Evolutionary conservation across 1,140 invertebrate genomes (phyloP).

Genomic region (Camponotus pennsylvanicus): DNA sequence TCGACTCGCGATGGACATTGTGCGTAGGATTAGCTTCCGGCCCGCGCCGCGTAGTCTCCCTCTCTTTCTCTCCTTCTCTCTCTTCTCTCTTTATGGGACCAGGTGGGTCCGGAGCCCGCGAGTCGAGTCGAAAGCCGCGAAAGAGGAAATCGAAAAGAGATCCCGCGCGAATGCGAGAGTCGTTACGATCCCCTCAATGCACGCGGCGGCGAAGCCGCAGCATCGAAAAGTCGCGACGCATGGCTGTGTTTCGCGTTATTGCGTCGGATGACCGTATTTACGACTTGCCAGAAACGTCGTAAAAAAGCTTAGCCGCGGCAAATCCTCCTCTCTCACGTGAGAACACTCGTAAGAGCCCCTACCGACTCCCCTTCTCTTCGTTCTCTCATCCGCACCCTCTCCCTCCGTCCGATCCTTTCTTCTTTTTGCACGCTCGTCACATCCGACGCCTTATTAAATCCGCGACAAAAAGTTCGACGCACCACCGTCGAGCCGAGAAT

Average conservation of each 20-base stretch:
- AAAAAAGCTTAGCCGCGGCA: neutral
- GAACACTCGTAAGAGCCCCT: constrained; percentile 52
- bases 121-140: constrained; percentile 16
- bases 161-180: constrained; percentile 41
- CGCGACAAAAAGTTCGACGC: constrained; percentile 66
- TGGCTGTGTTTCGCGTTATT: constrained; percentile 72
- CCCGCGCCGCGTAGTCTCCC: neutral
- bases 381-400: constrained; percentile 42
- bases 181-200: constrained; percentile 67
- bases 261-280: constrained; percentile 78
- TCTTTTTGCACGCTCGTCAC: constrained; percentile 72
- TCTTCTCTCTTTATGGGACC: constrained; percentile 32
- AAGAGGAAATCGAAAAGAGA: constrained; percentile 45
- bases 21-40: constrained; percentile 73
- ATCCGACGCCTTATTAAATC: constrained; percentile 79
- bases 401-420: constrained; percentile 29
- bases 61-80: neutral
- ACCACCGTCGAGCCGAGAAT: constrained; percentile 36
- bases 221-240: constrained; percentile 52
- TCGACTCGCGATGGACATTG: constrained; percentile 68
- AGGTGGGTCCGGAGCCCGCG: constrained; percentile 31
- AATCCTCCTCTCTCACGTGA: constrained; percentile 50
- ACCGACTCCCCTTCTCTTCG: constrained; percentile 4
- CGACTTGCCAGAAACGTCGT: constrained; percentile 81
- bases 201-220: constrained; percentile 24